Conservation (phyloP, 2,888 invertebrate genomes). For the Atrina japonica region DNA sequence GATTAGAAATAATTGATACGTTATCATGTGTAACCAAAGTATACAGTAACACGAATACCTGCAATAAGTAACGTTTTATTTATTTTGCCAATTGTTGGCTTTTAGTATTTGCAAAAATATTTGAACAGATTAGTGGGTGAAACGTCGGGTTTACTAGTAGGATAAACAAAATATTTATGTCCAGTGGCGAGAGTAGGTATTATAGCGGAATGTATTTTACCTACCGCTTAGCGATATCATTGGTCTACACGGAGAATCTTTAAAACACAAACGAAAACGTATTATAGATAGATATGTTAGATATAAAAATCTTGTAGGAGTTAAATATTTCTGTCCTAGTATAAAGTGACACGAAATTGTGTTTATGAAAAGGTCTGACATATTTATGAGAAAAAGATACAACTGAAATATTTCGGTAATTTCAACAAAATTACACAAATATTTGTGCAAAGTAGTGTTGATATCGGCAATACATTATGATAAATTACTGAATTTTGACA, state of each 20-base stretch:
- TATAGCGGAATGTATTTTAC: no score
- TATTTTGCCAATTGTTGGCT: no score
- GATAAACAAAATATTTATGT: conserved; percentile 6
- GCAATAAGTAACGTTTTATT: conserved; percentile 3
- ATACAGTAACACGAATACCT: background rate
- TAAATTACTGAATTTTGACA: no score
- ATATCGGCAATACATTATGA: no score
- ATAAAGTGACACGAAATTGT: conserved; percentile 2
- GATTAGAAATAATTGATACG: conserved; percentile 8
- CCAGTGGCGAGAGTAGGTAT: background rate
- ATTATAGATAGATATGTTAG: background rate
- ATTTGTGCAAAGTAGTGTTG: no score
- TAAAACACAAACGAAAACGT: background rate
- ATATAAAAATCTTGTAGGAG: background rate
- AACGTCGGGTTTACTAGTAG: background rate
- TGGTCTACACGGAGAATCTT: background rate
- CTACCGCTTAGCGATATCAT: background rate
- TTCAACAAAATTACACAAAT: no score
- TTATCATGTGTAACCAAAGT: background rate
- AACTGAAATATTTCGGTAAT: no score
- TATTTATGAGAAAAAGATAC: no score
- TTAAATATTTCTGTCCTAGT: background rate
- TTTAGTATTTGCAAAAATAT: no score
- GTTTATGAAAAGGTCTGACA: background rate
- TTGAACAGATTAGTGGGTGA: no score